These are phyloP conservation scores for Drosophila ironensis DNA, from an alignment of 1,140 invertebrate genomes.

Conservation along the genomic window DNA sequence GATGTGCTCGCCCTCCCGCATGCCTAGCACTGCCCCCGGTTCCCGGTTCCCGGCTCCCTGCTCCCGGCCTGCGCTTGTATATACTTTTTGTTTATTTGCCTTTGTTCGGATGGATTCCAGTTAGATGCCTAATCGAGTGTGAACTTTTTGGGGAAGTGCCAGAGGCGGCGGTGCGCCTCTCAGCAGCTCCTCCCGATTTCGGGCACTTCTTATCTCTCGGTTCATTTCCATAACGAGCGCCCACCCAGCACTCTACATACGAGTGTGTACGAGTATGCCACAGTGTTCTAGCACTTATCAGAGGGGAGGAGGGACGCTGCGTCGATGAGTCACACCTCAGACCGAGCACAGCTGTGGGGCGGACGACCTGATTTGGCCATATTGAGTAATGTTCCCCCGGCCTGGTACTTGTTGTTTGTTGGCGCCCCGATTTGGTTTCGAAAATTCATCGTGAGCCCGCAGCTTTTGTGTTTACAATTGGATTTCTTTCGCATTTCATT, in stretches of 20 bases:
- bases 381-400: constrained; percentile 28
- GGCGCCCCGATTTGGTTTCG: constrained; percentile 59
- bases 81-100: constrained; percentile 52
- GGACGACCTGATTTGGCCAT: constrained; percentile 29
- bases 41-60: too few species aligned
- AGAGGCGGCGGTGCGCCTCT: not conserved
- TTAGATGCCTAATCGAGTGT: constrained; percentile 47
- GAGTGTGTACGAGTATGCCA: too few species aligned
- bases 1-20: not conserved
- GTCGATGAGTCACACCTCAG: constrained; percentile 13
- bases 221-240: constrained; percentile 25
- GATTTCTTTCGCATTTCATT: constrained; percentile 63
- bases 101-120: constrained; percentile 54
- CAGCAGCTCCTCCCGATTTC: not conserved
- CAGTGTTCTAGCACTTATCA: too few species aligned
- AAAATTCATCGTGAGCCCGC: constrained; percentile 66
- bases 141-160: constrained; percentile 21
- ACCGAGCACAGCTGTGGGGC: not conserved
- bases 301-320: not conserved
- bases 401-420: too few species aligned
- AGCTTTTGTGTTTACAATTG: constrained; percentile 67
- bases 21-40: too few species aligned
- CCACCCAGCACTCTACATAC: not conserved
- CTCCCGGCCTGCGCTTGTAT: constrained; percentile 32
- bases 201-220: constrained; percentile 20